These are phyloP conservation scores for Lophochroa leadbeateri DNA, from an alignment of 2,113 vertebrate genomes.

Conservation along the genomic window DNA sequence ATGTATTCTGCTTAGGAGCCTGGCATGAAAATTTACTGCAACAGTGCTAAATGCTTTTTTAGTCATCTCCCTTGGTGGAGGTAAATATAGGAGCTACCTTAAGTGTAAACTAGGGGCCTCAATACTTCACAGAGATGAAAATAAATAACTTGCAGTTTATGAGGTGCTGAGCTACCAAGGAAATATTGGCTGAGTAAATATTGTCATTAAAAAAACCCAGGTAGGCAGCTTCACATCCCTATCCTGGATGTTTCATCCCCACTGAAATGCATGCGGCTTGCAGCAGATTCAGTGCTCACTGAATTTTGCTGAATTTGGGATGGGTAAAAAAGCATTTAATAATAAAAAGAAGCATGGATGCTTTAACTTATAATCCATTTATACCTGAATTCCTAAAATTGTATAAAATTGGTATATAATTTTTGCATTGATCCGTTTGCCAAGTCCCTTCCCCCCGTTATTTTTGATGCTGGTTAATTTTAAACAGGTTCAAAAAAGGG, in stretches of 20 bases:
- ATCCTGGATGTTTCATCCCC: fast-evolving
- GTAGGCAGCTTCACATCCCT: background rate
- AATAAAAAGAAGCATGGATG: background rate
- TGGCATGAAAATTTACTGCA: background rate
- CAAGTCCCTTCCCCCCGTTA: background rate
- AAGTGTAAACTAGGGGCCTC: background rate
- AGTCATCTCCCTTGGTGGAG: background rate
- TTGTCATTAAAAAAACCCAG: background rate
- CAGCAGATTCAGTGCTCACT: fast-evolving
- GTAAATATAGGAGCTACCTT: background rate
- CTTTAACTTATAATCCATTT: background rate
- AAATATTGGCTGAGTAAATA: background rate
- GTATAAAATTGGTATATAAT: background rate
- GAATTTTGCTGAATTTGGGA: background rate
- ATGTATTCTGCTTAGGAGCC: background rate
- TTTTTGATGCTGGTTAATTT: background rate
- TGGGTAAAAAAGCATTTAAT: background rate
- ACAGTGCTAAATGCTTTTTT: background rate
- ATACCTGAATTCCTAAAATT: background rate
- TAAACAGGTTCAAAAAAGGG: background rate
- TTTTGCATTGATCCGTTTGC: background rate
- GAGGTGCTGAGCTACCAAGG: background rate
- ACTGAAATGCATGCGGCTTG: background rate
- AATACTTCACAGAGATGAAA: background rate
- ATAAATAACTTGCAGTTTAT: background rate